phyloP scores from a whole-genome alignment of 2,797 vertebrate species.

The Nannoperca australis region DNA sequence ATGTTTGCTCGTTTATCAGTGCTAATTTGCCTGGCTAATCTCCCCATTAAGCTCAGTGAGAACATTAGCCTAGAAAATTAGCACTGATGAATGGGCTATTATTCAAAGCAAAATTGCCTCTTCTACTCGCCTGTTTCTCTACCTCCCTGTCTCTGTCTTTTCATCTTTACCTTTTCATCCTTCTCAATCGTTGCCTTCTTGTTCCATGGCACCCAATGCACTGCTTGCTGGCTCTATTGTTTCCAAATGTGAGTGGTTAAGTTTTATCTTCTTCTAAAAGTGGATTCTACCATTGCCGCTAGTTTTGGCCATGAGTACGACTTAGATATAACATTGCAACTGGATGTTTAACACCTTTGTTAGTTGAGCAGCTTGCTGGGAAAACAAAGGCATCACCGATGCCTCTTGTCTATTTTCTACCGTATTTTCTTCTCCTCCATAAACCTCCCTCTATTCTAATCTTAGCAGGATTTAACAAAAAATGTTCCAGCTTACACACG shows the following conservation, averaged over 20 bases:
- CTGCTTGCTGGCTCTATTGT: slow-evolving; percentile 7
- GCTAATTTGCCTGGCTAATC: slow-evolving; percentile 79
- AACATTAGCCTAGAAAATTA: slow-evolving; percentile 82
- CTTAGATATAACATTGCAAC: slow-evolving; percentile 28
- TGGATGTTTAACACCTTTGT: slow-evolving; percentile 42
- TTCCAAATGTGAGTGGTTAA: not conserved
- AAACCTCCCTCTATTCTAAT: slow-evolving; percentile 66
- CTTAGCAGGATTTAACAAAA: slow-evolving; percentile 61
- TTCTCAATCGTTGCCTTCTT: not conserved
- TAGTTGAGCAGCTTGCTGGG: slow-evolving; percentile 43
- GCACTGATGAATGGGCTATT: slow-evolving; percentile 78
- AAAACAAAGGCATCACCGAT: slow-evolving; percentile 53
- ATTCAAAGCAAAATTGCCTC: slow-evolving; percentile 68
- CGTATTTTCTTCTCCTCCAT: slow-evolving; percentile 48
- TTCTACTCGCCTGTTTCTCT: slow-evolving; percentile 37
- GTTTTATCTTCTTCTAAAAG: not conserved
- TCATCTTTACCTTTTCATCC: slow-evolving; percentile 22
- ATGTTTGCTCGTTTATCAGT: slow-evolving; percentile 79
- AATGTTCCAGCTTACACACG: slow-evolving; percentile 40
- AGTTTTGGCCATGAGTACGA: slow-evolving; percentile 20
- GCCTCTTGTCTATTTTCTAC: slow-evolving; percentile 63
- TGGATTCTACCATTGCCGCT: not conserved
- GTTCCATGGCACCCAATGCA: not conserved
- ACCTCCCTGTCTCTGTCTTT: not conserved
- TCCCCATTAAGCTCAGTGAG: slow-evolving; percentile 75